phyloP scores from a whole-genome alignment of 2,888 invertebrate species.

The Priocnemis perturbator region DNA sequence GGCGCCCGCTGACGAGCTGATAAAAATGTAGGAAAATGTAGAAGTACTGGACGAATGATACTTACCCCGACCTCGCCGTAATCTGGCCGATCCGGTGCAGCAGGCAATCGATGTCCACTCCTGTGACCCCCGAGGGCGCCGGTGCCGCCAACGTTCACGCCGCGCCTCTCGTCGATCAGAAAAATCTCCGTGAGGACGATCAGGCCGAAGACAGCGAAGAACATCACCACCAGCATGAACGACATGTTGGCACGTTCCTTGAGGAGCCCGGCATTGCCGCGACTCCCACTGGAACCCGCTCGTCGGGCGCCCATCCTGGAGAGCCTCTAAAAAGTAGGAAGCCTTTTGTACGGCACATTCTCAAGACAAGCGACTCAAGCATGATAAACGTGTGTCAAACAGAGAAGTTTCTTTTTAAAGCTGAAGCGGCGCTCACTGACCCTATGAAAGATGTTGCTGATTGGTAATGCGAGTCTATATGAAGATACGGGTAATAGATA shows the following conservation, averaged over 20 bases:
- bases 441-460: no score
- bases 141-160: slow-evolving; percentile 77
- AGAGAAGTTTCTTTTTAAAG: no score
- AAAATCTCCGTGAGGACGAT: slow-evolving; percentile 92
- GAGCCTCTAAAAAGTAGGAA: slow-evolving; percentile 47
- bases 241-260: slow-evolving; percentile 91
- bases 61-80: slow-evolving; percentile 81
- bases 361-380: no score
- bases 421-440: no score
- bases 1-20: no score
- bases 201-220: slow-evolving; percentile 91
- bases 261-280: slow-evolving; percentile 78
- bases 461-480: no score
- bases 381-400: no score
- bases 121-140: slow-evolving; percentile 77
- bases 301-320: slow-evolving; percentile 76
- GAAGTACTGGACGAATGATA: no score
- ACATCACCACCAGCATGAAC: slow-evolving; percentile 93
- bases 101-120: slow-evolving; percentile 75
- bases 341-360: neutral
- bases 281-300: slow-evolving; percentile 71
- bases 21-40: no score
- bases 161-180: slow-evolving; percentile 79
- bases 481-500: no score
- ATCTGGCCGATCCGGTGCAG: slow-evolving; percentile 78